Percentiles rank a stretch among this genome's conserved stretches.
These are phyloP conservation scores for Novumbra hubbsi DNA, from an alignment of 2,797 vertebrate species.

Conservation along the genomic window DNA sequence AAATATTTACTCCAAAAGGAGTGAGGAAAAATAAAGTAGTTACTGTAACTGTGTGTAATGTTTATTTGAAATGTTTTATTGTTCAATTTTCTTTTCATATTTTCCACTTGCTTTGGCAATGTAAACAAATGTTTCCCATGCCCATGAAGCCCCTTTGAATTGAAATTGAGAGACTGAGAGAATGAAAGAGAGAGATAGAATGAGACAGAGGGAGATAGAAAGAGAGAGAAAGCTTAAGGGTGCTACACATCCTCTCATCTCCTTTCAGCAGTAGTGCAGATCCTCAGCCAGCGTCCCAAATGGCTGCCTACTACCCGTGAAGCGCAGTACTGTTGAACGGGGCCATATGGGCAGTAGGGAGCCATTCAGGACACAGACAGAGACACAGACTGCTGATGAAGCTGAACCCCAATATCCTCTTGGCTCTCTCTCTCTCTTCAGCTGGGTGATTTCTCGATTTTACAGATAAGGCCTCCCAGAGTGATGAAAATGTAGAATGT, in stretches of 20 bases:
- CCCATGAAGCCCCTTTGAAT: too few relatives aligned
- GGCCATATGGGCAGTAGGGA: not conserved
- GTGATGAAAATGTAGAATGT: conserved; percentile 73
- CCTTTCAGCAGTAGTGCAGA: not conserved
- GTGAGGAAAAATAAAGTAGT: too few relatives aligned
- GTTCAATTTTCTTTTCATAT: too few relatives aligned
- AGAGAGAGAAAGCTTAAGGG: conserved; percentile 20
- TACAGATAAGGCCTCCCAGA: conserved; percentile 73
- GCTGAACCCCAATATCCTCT: conserved; percentile 71
- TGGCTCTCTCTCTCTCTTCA: conserved; percentile 55
- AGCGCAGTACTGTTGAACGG: not conserved
- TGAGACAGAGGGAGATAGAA: conserved; percentile 2
- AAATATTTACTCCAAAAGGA: too few relatives aligned
- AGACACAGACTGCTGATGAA: conserved; percentile 76
- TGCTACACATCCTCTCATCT: conserved; percentile 14
- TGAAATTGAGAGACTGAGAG: conserved; percentile 35
- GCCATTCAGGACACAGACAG: conserved; percentile 45
- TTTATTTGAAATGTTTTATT: too few relatives aligned
- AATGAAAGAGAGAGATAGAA: not conserved
- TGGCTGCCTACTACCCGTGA: not conserved
- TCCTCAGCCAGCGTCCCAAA: too few relatives aligned
- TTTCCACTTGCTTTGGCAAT: too few relatives aligned
- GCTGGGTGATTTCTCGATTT: conserved; percentile 76
- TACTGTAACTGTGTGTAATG: too few relatives aligned
- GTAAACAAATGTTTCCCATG: too few relatives aligned